Evolutionary conservation across 2,797 vertebrate species (phyloP), one percentile per base, ranked within the genome.

Genomic region (Acridotheres tristis): DNA sequence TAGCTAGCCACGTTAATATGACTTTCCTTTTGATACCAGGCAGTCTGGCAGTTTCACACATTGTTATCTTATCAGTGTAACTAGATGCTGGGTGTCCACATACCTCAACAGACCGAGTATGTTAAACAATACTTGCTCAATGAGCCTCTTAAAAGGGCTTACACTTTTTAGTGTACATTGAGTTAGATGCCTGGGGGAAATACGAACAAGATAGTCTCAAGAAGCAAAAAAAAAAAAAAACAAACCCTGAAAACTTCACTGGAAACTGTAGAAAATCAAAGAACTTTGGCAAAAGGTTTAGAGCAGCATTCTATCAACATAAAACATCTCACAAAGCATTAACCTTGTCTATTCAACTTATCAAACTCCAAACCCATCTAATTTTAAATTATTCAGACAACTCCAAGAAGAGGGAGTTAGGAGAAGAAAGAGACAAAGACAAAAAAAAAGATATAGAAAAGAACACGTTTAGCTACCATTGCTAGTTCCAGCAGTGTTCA

Each of bases 41-140:
- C 34, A 40, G 16, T 27, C 22, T 34, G 69, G 23, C 48, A 63
- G 36, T 59, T 84, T 81, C n/a, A 63, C 36, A 55, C 48, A 19
- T 12, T 40, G 11, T 38, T 40, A 16, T 38, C 38, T 54, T n/a
- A 3, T 13, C 63, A 11, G 38, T 20, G 16, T n/a, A 45, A 29
- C n/a, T 67, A 9, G 9, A 7, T 23, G 32, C 54, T 53, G n/a
- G 38, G 2, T 53, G 14, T 16, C 23, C 54, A 51, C 62, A 67
- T 22, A 45, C 38, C 54, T 53, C 29, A 20, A 17, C 23, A 38
- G 38, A 53, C 3, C 0, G 1, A 58, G 17, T 7, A 4, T 51
- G 9, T 53, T 43, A 59, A 75, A 85, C 32, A 51, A 7, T 38
- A 9, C 29, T 45, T 76, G 19, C n/a, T 53, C 6, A 0, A 38